Percentiles rank a stretch among this genome's conserved stretches.
Conservation (phyloP, 2,113 vertebrate species). For the Saguinus imperator region DNA sequence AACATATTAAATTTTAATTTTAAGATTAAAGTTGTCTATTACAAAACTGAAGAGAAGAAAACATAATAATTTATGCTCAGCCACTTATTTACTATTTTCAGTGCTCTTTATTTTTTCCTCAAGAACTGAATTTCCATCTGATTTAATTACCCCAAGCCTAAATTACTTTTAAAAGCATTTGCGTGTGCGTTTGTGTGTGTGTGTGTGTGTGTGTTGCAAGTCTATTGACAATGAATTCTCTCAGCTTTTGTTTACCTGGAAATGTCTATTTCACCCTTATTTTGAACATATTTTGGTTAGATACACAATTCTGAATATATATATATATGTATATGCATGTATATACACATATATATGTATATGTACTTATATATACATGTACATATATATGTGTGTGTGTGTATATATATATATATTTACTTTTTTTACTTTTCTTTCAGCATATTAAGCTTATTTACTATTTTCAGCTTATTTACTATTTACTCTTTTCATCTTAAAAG, state of each 20-base stretch:
- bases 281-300: background rate
- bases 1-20: no score
- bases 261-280: background rate
- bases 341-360: no score
- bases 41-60: background rate
- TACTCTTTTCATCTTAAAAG: no score
- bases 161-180: background rate
- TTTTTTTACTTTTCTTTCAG: background rate
- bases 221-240: background rate
- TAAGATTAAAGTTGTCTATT: background rate
- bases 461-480: no score
- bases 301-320: background rate
- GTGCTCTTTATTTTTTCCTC: background rate
- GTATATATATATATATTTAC: no score
- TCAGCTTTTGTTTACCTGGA: background rate
- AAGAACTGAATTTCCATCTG: background rate
- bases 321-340: background rate
- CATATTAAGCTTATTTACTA: no score
- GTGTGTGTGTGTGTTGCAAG: background rate
- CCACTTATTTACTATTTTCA: background rate
- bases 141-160: background rate
- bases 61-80: background rate
- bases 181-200: background rate
- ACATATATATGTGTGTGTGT: no score
- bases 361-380: fast-evolving